These are phyloP conservation scores for Pantherophis vulpinus DNA, from an alignment of 2,797 vertebrate genomes.

Conservation along the genomic window DNA sequence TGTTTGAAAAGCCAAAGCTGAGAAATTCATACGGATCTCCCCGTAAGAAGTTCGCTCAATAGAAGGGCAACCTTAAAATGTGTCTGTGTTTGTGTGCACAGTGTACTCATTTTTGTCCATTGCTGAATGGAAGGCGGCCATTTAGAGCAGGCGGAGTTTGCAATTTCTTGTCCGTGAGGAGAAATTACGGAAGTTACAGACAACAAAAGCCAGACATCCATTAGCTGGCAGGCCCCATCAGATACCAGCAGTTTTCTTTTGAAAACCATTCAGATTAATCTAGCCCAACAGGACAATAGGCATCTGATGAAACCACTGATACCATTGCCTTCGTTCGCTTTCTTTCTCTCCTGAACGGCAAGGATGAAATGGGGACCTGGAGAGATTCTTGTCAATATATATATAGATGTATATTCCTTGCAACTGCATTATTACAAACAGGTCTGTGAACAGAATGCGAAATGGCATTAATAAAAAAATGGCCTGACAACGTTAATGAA, in stretches of 20 bases:
- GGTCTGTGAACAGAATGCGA: constrained; percentile 21
- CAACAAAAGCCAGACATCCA: constrained; percentile 70
- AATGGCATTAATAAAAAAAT: constrained; percentile 39
- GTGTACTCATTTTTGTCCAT: constrained; percentile 4
- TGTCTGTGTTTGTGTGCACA: constrained; percentile 33
- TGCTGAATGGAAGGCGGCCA: constrained; percentile 36
- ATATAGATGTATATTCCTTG: not conserved
- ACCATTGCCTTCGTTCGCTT: constrained; percentile 45
- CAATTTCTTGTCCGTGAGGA: not conserved
- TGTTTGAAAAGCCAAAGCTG: constrained; percentile 62
- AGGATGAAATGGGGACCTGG: constrained; percentile 52
- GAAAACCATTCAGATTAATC: constrained; percentile 62
- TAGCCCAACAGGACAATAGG: constrained; percentile 65
- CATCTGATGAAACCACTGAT: constrained; percentile 68
- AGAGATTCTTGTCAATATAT: constrained; percentile 33
- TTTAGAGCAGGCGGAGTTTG: constrained; percentile 8
- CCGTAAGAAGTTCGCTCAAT: not conserved
- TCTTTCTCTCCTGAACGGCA: constrained; percentile 38
- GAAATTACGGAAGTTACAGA: constrained; percentile 59
- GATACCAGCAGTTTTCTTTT: constrained; percentile 69
- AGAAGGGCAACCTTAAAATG: constrained; percentile 63
- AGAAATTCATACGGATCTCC: constrained; percentile 42
- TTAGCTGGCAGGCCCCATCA: constrained; percentile 61
- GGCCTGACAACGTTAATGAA: not conserved
- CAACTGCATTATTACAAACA: constrained; percentile 33